A percentile compares a stretch with the other conserved stretches of the same genome.
phyloP scores from a whole-genome alignment of 2,113 vertebrate species.

The Megalops atlanticus region DNA sequence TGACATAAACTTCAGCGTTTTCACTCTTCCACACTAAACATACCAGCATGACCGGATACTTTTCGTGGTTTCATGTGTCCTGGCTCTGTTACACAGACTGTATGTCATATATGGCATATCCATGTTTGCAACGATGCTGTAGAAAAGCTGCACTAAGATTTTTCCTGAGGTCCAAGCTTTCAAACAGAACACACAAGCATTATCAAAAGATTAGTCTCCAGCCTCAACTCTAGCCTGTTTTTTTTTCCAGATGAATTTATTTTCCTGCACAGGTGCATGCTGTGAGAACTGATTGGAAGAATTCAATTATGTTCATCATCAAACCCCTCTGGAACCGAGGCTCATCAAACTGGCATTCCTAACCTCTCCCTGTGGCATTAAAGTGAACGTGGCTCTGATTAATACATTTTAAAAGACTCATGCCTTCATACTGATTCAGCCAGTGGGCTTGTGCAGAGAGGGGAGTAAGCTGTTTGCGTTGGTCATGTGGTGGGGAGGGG shows the following conservation, averaged over 20 bases:
- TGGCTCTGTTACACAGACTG: background rate
- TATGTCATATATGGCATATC: no score
- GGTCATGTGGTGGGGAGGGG: no score
- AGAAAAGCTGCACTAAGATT: background rate
- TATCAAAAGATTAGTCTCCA: background rate
- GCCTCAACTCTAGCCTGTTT: background rate
- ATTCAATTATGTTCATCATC: background rate
- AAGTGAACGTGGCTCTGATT: background rate
- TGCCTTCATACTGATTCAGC: background rate
- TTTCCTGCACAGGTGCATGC: background rate
- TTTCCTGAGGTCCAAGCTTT: background rate
- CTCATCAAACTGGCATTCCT: background rate
- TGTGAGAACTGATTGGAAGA: slow-evolving; percentile 11
- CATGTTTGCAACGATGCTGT: no score
- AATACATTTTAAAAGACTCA: background rate
- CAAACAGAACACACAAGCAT: background rate
- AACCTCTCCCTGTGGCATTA: background rate
- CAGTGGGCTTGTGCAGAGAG: background rate
- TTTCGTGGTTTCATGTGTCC: background rate
- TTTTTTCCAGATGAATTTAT: background rate
- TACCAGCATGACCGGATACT: background rate
- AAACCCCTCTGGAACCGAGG: background rate
- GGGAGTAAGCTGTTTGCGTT: no score
- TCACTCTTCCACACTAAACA: background rate
- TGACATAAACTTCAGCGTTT: background rate